Conservation (phyloP, 2,113 vertebrate genomes). For the Megalops atlanticus region DNA sequence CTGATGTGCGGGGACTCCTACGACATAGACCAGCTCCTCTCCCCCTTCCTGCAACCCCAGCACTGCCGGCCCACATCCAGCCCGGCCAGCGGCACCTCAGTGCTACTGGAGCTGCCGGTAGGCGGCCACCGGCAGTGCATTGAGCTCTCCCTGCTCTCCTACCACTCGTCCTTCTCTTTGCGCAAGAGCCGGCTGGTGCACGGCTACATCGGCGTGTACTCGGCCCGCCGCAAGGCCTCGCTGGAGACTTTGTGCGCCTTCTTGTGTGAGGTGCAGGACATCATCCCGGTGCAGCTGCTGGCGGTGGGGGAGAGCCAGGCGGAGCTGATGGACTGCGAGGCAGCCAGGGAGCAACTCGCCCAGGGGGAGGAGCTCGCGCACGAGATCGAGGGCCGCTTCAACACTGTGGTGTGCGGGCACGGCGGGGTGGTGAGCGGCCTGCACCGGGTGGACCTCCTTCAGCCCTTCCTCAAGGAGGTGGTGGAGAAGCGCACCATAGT, state of each 20-base stretch:
- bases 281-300: conserved; percentile 89
- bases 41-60: conserved; percentile 83
- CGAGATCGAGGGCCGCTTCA: conserved; percentile 87
- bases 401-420: conserved; percentile 73
- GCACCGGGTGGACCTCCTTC: conserved; percentile 86
- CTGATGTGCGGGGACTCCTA: conserved; percentile 93
- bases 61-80: conserved; percentile 75
- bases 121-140: conserved; percentile 81
- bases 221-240: conserved; percentile 85
- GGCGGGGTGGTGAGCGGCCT: conserved; percentile 78
- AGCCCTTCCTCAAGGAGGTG: conserved; percentile 87
- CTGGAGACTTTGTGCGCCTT: conserved; percentile 91
- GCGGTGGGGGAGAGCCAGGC: conserved; percentile 79
- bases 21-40: conserved; percentile 83
- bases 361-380: conserved; percentile 92
- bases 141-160: conserved; percentile 87
- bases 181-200: conserved; percentile 88
- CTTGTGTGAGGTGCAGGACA: conserved; percentile 93
- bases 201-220: conserved; percentile 91
- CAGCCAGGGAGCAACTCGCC: conserved; percentile 81
- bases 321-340: conserved; percentile 79
- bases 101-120: conserved; percentile 79
- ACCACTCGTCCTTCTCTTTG: conserved; percentile 88
- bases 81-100: conserved; percentile 72
- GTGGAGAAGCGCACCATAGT: conserved; percentile 87